Evolutionary conservation across 2,888 invertebrate species (phyloP), one percentile per base, ranked within the genome.

Genomic region (Sphaeridia pumilis): DNA sequence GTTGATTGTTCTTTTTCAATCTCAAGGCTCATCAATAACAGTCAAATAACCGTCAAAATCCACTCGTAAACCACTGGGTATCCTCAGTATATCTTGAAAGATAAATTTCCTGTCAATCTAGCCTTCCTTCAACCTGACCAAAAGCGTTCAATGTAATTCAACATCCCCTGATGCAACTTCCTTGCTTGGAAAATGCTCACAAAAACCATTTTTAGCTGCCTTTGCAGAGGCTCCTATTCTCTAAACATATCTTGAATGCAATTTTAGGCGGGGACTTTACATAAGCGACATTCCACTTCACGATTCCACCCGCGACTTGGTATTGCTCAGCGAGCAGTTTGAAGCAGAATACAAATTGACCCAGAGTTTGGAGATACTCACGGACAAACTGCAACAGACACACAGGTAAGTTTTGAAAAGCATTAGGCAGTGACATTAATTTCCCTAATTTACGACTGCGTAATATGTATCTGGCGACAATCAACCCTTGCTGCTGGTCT

Each of bases 271-370:
- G 48, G 92, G 93, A 2, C 78, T 95, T 25, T 90, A 84, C 72
- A 82, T 95, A 66, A 88, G 90, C 56, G 94, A 95, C 73, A 88
- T 94, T 58, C 94, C 94, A 2, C 77, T 94, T 21, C 94, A 94
- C 69, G 94, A 94, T 69, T 92, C 94, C 1, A 94, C 94, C 3
- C 77, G 94, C 54, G 94, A 94, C 74, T 75, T 95, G 67, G 93
- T 95, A 5, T 76, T 95, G 65, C 83, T 94, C 78, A 93, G 92
- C 5, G 94, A 94, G 71, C 92, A 93, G 71, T 94, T 93, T 69
- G 92, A 93, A 71, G 93, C 93, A 1, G 94, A 94, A 72, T 94
- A 94, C 73, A 92, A 93, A 69, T 75, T 94, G 63, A 93, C 93
- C 0, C 83, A 89, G 68, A 92, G 89, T 71, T 74, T 95, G 66